These are phyloP conservation scores for Oreocharis arfaki DNA, from an alignment of 2,113 vertebrate species.

Conservation along the genomic window DNA sequence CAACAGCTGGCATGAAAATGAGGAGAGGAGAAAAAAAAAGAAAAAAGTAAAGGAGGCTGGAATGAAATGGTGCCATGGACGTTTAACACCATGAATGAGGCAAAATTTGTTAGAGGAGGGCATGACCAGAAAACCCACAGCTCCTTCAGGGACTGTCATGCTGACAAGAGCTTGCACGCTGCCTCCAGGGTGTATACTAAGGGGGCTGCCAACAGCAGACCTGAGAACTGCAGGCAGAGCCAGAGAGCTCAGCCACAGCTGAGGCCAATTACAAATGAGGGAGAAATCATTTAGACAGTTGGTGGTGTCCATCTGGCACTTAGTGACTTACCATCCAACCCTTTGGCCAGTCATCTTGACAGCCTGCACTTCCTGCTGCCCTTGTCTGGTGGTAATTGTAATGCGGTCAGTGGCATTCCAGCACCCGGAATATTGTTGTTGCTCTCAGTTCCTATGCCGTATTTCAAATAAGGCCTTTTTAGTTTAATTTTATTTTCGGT, in stretches of 20 bases:
- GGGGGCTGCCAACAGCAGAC: neutral
- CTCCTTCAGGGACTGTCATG: rapidly evolving
- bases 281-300: neutral
- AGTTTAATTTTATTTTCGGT: neutral
- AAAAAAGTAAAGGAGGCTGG: neutral
- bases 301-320: neutral
- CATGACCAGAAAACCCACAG: neutral
- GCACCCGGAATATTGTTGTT: neutral
- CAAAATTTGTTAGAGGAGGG: neutral
- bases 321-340: neutral
- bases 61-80: neutral
- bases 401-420: rapidly evolving
- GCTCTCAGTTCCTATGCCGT: neutral
- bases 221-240: neutral
- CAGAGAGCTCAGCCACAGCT: neutral
- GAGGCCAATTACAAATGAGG: neutral
- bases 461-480: neutral
- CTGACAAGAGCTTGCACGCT: neutral
- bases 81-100: neutral
- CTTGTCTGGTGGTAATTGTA: rapidly evolving
- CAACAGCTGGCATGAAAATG: neutral
- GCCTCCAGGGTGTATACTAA: neutral
- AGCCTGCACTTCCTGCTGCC: neutral
- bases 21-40: neutral
- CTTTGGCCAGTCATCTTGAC: neutral